A percentile compares a stretch with the other conserved stretches of the same genome.
Conservation (phyloP, 2,888 invertebrate species). For the Lacanobia oleracea region DNA sequence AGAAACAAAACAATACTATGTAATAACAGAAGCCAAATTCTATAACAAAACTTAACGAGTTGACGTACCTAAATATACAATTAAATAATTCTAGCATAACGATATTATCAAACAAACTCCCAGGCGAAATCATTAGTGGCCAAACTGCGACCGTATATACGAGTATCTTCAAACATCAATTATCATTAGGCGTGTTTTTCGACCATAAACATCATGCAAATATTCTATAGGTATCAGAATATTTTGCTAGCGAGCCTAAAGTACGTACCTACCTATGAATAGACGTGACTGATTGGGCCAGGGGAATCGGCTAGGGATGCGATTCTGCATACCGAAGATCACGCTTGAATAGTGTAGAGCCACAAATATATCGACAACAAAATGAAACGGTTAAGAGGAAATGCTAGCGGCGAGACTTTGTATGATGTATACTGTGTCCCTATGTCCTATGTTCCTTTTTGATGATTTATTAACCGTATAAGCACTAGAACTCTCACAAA, state of each 20-base stretch:
- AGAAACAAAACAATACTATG: conserved; percentile 6
- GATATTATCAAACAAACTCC: conserved; percentile 49
- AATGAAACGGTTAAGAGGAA: neutral
- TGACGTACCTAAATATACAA: conserved; percentile 28
- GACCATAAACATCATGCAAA: conserved; percentile 31
- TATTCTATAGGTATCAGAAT: conserved; percentile 29
- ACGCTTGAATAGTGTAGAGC: conserved; percentile 72
- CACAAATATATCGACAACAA: conserved; percentile 62
- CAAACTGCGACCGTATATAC: conserved; percentile 19
- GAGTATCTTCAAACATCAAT: conserved; percentile 54
- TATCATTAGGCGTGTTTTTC: conserved; percentile 53
- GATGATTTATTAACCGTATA: no score
- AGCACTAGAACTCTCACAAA: no score
- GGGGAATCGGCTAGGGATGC: conserved; percentile 73
- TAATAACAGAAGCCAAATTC: conserved; percentile 9
- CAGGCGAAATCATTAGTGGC: conserved; percentile 41
- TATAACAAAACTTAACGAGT: neutral
- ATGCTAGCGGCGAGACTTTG: no score
- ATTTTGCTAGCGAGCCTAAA: conserved; percentile 42
- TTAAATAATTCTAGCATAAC: conserved; percentile 51
- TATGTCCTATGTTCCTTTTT: no score
- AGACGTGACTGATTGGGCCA: conserved; percentile 80
- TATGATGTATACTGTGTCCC: no score
- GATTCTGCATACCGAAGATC: conserved; percentile 84
- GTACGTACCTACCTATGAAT: conserved; percentile 36